phyloP scores from a whole-genome alignment of 2,113 vertebrate species.

The Cynoglossus semilaevis region DNA sequence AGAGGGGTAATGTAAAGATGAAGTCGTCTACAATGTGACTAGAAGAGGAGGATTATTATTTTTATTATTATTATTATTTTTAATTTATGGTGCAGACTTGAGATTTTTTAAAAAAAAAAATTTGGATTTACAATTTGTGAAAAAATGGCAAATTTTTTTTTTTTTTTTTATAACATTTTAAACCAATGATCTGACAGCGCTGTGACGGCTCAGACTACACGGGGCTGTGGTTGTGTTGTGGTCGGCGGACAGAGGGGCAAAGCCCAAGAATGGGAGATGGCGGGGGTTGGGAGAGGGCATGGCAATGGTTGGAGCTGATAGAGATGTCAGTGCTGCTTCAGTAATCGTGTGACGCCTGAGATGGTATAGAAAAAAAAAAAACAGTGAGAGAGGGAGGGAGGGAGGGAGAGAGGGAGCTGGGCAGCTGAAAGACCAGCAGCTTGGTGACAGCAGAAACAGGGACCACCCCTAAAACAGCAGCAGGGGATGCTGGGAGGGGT shows the following conservation, averaged over 20 bases:
- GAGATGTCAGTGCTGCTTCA: slow-evolving; percentile 72
- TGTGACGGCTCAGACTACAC: slow-evolving; percentile 73
- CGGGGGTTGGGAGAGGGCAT: slow-evolving; percentile 45
- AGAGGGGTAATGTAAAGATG: slow-evolving; percentile 85
- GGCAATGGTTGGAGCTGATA: slow-evolving; percentile 68
- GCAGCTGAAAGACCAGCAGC: slow-evolving; percentile 60
- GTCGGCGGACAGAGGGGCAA: slow-evolving; percentile 64
- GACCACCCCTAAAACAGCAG: slow-evolving; percentile 72
- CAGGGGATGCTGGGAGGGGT: slow-evolving; percentile 54
- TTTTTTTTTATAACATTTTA: slow-evolving; percentile 74
- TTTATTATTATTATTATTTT: slow-evolving; percentile 30
- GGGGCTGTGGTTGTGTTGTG: slow-evolving; percentile 50
- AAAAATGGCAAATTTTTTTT: slow-evolving; percentile 60
- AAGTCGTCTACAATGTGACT: slow-evolving; percentile 66
- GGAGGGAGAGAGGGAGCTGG: slow-evolving; percentile 16
- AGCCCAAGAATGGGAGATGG: slow-evolving; percentile 26
- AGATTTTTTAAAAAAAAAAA: slow-evolving; percentile 43
- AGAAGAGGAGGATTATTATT: slow-evolving; percentile 44
- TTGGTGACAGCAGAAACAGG: slow-evolving; percentile 68
- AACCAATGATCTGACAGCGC: slow-evolving; percentile 97
- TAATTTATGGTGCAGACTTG: slow-evolving; percentile 43
- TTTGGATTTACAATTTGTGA: slow-evolving; percentile 43
- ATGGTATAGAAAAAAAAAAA: slow-evolving; percentile 14
- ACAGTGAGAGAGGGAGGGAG: background rate
- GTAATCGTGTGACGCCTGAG: slow-evolving; percentile 67